Conservation (phyloP, 2,113 vertebrate genomes). For the Climacteris rufus region DNA sequence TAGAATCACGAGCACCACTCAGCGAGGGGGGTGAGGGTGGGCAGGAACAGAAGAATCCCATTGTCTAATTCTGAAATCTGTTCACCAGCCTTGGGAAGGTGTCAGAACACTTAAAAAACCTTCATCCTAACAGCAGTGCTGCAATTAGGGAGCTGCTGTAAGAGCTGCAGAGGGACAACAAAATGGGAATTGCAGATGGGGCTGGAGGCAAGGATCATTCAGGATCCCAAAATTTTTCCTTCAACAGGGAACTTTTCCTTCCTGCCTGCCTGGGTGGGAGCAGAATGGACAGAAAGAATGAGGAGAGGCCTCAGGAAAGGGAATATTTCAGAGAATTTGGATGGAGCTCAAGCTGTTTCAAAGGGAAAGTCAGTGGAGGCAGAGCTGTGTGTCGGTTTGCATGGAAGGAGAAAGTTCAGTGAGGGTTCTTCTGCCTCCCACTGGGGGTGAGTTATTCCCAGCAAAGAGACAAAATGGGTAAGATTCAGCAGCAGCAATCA, state of each 20-base stretch:
- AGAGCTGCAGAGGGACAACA: not conserved
- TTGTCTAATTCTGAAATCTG: not conserved
- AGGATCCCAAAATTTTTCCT: not conserved
- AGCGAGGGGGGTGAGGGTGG: not conserved
- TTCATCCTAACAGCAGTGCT: not conserved
- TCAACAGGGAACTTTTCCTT: not conserved
- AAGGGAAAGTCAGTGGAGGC: not conserved
- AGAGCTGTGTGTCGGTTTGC: not conserved
- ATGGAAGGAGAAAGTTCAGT: not conserved
- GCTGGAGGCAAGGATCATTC: not conserved
- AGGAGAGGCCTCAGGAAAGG: not conserved
- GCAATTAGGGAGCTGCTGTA: not conserved
- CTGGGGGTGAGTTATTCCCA: not conserved
- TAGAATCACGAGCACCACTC: not conserved
- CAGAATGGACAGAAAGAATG: not conserved
- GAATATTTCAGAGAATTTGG: not conserved
- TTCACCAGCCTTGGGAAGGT: conserved; percentile 11
- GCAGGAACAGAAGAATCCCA: conserved; percentile 25
- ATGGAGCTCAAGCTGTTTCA: not conserved
- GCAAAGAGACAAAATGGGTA: not conserved
- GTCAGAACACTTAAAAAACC: not conserved
- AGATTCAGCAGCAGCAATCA: not conserved
- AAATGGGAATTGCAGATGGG: not conserved
- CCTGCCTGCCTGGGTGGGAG: not conserved
- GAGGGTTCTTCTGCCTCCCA: not conserved